Evolutionary conservation across 2,113 vertebrate species (phyloP).

Genomic region (Deroptyus accipitrinus): DNA sequence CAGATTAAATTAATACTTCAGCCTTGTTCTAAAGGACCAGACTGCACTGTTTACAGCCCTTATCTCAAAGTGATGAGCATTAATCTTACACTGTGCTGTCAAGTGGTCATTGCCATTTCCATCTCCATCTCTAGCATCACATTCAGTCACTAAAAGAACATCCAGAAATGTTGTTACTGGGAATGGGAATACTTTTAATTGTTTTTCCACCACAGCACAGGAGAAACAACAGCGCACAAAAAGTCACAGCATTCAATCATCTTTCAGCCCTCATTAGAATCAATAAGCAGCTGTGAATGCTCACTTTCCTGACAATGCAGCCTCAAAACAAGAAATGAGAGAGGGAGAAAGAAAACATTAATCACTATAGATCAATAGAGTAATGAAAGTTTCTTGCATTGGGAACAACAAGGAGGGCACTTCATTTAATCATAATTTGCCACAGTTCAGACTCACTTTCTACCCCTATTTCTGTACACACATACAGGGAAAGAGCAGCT

Average conservation of each 20-base stretch:
- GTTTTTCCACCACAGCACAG: slow-evolving; percentile 17
- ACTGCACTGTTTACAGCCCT: background rate
- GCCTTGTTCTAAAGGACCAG: background rate
- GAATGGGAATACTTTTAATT: slow-evolving; percentile 35
- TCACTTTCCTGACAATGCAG: background rate
- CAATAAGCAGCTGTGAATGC: slow-evolving; percentile 16
- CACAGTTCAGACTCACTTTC: slow-evolving; percentile 3
- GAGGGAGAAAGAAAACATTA: background rate
- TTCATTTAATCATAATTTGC: slow-evolving; percentile 41
- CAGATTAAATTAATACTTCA: slow-evolving; percentile 9
- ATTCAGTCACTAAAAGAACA: slow-evolving; percentile 8
- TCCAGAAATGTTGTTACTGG: background rate
- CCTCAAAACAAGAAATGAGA: background rate
- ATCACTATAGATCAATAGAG: slow-evolving; percentile 14
- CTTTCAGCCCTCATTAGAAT: slow-evolving; percentile 30
- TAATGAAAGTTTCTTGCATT: slow-evolving; percentile 12
- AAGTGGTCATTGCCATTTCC: background rate
- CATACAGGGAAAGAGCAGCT: background rate
- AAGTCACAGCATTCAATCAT: slow-evolving; percentile 48
- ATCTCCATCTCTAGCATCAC: background rate
- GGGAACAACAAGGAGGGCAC: background rate
- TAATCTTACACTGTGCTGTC: slow-evolving; percentile 14
- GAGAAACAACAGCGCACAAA: background rate
- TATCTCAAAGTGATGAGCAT: background rate
- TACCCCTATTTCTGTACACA: background rate